Evolutionary conservation across 1,140 invertebrate species (phyloP).

Genomic region (honey bee (Apis mellifera)): Amel_HAv3.1 CM009946.2:1944501-1945000

Average conservation of each 20-base stretch:
- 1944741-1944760: conserved; percentile 39
- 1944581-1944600: conserved; percentile 66
- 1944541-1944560: neutral
- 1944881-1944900: no score
- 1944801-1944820: no score
- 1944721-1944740: conserved; percentile 9
- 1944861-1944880: no score
- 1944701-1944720: conserved; percentile 1
- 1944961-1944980: no score
- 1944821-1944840: conserved; percentile 29
- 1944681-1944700: conserved; percentile 62
- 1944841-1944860: no score
- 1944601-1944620: conserved; percentile 70
- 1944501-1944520: conserved; percentile 42
- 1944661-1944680: conserved; percentile 67
- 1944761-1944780: neutral
- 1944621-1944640: conserved; percentile 67
- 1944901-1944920: no score
- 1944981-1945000: no score
- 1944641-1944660: conserved; percentile 67
- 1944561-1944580: conserved; percentile 31
- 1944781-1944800: no score
- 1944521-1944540: conserved; percentile 60
- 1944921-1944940: no score
- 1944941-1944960: no score